Evolutionary conservation across 2,797 vertebrate genomes (phyloP).

Genomic region (Knipowitschia caucasica): DNA sequence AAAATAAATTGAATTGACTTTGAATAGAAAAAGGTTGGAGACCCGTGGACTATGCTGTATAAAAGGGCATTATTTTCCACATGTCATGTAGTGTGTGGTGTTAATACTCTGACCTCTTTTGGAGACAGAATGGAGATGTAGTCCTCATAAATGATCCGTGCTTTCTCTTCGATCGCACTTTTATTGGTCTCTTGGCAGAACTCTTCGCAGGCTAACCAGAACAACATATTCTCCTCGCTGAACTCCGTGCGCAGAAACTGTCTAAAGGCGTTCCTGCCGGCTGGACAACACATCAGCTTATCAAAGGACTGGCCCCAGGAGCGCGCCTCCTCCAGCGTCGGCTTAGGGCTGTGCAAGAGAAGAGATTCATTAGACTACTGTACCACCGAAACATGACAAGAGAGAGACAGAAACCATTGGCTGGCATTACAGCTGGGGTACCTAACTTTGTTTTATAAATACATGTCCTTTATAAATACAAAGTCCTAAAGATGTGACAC

Average conservation of each 20-base stretch:
- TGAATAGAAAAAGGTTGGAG: no score
- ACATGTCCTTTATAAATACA: no score
- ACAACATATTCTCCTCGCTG: conserved; percentile 98
- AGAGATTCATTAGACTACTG: background rate
- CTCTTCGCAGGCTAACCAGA: conserved; percentile 97
- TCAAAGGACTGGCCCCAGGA: conserved; percentile 91
- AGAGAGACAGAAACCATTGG: no score
- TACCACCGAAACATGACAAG: no score
- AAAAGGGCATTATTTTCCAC: background rate
- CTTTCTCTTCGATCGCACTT: conserved; percentile 89
- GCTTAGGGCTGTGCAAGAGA: conserved; percentile 71
- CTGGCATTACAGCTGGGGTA: no score
- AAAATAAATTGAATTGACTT: no score
- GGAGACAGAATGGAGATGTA: conserved; percentile 97
- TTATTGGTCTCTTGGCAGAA: conserved; percentile 93
- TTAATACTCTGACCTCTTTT: conserved; percentile 84
- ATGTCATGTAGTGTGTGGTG: conserved; percentile 3
- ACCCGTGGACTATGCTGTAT: background rate
- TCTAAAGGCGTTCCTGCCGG: conserved; percentile 86
- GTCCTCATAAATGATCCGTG: conserved; percentile 94
- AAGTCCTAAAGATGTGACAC: no score
- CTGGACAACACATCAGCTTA: conserved; percentile 87
- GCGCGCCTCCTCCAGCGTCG: conserved; percentile 85
- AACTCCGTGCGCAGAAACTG: conserved; percentile 95
- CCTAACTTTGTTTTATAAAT: no score